These are phyloP conservation scores for Danio kyathit DNA, from an alignment of 2,797 vertebrate species.

Conservation along the genomic window DNA sequence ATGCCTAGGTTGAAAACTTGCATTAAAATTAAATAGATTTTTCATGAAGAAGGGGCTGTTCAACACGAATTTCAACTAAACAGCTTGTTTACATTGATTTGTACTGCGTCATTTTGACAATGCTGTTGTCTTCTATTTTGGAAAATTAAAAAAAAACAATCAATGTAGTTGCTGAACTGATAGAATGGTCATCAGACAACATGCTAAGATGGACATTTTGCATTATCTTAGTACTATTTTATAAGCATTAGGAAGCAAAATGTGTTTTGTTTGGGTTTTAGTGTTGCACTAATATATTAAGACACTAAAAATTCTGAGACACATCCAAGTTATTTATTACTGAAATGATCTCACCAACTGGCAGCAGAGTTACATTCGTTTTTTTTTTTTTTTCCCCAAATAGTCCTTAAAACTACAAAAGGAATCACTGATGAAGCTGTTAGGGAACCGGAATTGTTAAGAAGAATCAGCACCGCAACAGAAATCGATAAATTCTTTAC, in stretches of 20 bases:
- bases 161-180: background rate
- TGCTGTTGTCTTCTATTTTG: too few species aligned
- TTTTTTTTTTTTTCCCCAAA: background rate
- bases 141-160: too few species aligned
- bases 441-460: background rate
- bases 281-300: background rate
- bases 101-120: too few species aligned
- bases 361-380: background rate
- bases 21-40: too few species aligned
- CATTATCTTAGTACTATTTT: background rate
- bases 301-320: background rate
- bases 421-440: constrained; percentile 14
- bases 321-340: background rate
- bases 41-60: too few species aligned
- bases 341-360: background rate
- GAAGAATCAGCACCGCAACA: constrained; percentile 1
- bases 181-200: background rate
- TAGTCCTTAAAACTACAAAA: background rate
- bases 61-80: too few species aligned
- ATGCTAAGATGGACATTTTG: background rate
- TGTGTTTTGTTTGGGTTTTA: background rate
- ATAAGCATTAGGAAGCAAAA: too few species aligned
- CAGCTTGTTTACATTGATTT: too few species aligned
- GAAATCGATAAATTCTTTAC: constrained; percentile 14
- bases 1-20: too few species aligned